Base-by-base conservation (phyloP, 2,113 vertebrate species). In the Tympanuchus pallidicinctus region DNA sequence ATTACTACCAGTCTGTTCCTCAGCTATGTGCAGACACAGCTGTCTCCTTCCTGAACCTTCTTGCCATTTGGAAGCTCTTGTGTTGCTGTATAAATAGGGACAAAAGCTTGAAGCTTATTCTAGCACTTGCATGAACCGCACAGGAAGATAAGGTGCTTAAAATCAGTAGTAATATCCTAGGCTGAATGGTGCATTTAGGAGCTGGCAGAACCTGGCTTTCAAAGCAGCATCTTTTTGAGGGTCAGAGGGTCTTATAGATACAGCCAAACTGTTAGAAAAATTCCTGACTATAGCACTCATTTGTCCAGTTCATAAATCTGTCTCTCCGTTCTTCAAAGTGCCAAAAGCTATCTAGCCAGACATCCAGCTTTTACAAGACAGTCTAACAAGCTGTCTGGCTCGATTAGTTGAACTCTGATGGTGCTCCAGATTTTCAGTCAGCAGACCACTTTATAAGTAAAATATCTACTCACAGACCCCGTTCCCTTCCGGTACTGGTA, bases 341-440 rank as follows among this genome's bases (percentile, higher is more conserved):
- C 94, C 96, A 96, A 87, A 93, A 94, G 84, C 90, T 94, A 96
- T 95, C 95, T 96, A 95, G 90, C 83, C 95, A 96, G 95, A 89
- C 92, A 95, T 93, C 70, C 94, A 96, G 83, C 48, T 96, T 92
- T 94, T 90, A 82, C 79, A 96, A 95, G 89, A 92, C 95, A 92
- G 93, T 94, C 93, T 96, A 93, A 93, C 80, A 95, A 93, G 80
- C 90, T 96, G 92, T 94, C 93, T 96, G 96, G 91, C 89, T 95
- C 94, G 90, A 95, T 94, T 92, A 95, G 91, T 73, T 90, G 86
- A 93, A 94, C 91, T 87, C 95, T 89, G 91, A 89, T 91, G 78
- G 71, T 79, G 86, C 84, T 96, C 95, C 95, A 96, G 94, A 45
- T 85, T 96, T 96, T 66, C 67, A 89, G 78, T 92, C 84, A 92